Evolutionary conservation across 2,113 vertebrate species (phyloP).

Genomic region (Gulo gulo): DNA sequence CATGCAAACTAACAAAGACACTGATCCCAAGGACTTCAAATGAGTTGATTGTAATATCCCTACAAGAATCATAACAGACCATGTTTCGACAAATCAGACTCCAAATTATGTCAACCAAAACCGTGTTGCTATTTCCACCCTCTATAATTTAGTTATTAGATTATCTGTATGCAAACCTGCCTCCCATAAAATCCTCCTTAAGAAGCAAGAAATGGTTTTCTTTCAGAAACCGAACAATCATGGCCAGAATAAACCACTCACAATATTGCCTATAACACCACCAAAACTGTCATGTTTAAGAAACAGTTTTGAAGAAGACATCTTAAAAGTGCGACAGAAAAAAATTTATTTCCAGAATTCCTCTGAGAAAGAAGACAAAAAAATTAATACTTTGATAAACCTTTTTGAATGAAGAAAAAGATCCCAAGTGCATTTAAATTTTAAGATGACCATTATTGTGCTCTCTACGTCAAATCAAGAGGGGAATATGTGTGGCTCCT

Average conservation of each 20-base stretch:
- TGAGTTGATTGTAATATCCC: not conserved
- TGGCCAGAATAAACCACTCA: not conserved
- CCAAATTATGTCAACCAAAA: not conserved
- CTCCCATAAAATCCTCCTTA: not conserved
- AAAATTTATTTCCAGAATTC: not conserved
- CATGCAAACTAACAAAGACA: not conserved
- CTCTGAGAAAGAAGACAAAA: not conserved
- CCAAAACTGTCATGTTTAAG: not conserved
- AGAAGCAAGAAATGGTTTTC: not conserved
- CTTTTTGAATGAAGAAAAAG: not conserved
- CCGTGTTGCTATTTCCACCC: not conserved
- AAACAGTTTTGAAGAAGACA: slow-evolving; percentile 2
- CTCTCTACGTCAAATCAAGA: not conserved
- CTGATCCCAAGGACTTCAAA: not conserved
- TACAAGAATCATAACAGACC: not conserved
- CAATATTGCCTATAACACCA: not conserved
- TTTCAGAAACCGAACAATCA: not conserved
- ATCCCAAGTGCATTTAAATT: not conserved
- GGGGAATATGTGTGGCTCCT: not conserved
- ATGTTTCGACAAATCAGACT: not conserved
- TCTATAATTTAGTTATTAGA: not conserved
- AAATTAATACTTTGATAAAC: not conserved
- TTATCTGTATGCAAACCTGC: not conserved
- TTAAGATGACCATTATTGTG: not conserved
- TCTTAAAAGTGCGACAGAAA: not conserved